These are phyloP conservation scores for Arctopsyche grandis DNA, from an alignment of 1,140 invertebrate genomes.

Conservation along the genomic window DNA sequence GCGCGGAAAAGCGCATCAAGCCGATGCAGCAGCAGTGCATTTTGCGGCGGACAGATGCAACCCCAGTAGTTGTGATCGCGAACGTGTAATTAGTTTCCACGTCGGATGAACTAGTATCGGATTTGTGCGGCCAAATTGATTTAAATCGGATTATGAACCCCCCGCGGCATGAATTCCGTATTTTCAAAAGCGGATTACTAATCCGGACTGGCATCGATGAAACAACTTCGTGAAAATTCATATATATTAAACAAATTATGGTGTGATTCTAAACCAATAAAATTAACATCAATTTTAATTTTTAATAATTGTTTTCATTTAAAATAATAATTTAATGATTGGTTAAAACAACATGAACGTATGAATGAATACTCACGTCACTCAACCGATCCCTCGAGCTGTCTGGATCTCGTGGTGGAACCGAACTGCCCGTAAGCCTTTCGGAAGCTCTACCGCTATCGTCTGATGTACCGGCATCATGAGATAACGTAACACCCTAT, in stretches of 20 bases:
- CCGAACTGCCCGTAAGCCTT: conserved; percentile 77
- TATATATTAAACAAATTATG: not conserved
- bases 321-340: no score
- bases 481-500: conserved; percentile 73
- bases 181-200: conserved; percentile 4
- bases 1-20: conserved; percentile 13
- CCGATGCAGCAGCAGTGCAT: not conserved
- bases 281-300: no score
- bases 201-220: not conserved
- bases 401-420: conserved; percentile 77
- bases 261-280: not conserved
- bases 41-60: conserved; percentile 9
- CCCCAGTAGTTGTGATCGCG: not conserved
- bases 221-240: conserved; percentile 22
- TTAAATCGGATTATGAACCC: conserved; percentile 3
- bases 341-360: no score
- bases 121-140: conserved; percentile 30
- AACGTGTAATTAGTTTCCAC: conserved; percentile 37
- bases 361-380: conserved; percentile 72
- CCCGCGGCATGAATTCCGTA: not conserved
- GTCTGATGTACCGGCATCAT: conserved; percentile 81
- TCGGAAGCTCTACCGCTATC: conserved; percentile 81
- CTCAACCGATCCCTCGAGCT: conserved; percentile 82
- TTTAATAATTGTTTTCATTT: not conserved
- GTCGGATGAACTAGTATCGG: conserved; percentile 19